phyloP scores from a whole-genome alignment of 1,140 invertebrate species.

The Neodiprion lecontei region DNA sequence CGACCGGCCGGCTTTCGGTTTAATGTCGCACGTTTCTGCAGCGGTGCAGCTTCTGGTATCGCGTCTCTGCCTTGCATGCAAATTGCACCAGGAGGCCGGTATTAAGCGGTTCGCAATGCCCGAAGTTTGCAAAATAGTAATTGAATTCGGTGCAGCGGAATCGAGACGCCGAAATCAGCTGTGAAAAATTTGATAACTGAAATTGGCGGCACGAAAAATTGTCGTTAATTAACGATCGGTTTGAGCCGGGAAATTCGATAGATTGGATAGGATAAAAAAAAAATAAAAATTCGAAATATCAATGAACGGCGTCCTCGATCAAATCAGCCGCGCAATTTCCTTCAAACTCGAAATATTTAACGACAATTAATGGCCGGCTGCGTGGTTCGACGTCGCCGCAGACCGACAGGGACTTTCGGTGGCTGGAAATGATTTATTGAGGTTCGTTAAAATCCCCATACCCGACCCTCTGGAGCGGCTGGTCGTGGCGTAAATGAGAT shows the following conservation, averaged over 20 bases:
- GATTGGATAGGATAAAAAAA: background rate
- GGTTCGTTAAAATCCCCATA: background rate
- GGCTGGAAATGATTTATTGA: constrained; percentile 1
- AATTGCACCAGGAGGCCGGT: background rate
- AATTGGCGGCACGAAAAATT: no score
- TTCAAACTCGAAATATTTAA: background rate
- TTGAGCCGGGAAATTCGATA: background rate
- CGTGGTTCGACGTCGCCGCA: background rate
- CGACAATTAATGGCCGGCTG: background rate
- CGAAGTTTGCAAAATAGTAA: no score
- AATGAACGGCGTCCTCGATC: background rate
- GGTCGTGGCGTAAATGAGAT: constrained; percentile 1
- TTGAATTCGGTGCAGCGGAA: no score
- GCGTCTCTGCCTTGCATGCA: background rate
- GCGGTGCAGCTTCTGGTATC: background rate
- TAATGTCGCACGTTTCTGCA: background rate
- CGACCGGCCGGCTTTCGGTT: background rate
- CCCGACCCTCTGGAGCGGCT: background rate
- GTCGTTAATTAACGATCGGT: no score
- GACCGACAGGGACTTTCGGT: constrained; percentile 3
- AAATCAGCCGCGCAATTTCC: background rate
- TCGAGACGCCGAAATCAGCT: no score
- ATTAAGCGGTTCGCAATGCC: no score
- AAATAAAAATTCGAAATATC: background rate
- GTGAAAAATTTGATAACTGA: no score